Evolutionary conservation across 2,113 vertebrate species (phyloP).

Genomic region (Capreolus pygargus): DNA sequence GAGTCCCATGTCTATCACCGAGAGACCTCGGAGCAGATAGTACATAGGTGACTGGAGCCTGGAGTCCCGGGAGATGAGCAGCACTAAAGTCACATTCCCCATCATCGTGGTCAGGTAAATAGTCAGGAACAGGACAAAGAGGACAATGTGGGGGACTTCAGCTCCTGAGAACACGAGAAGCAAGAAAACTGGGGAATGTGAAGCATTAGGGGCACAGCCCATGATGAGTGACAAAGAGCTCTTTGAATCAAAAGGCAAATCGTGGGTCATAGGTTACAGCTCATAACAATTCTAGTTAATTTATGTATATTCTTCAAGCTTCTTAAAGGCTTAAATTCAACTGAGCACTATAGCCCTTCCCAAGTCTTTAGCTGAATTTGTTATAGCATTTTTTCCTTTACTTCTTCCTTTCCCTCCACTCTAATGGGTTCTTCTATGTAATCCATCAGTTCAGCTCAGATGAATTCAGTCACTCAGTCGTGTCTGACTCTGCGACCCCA

Average conservation of each 20-base stretch:
- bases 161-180: slow-evolving; percentile 41
- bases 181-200: slow-evolving; percentile 61
- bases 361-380: not conserved
- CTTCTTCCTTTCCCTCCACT: not conserved
- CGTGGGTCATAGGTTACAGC: not conserved
- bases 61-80: slow-evolving; percentile 56
- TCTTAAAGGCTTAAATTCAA: not conserved
- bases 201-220: slow-evolving; percentile 63
- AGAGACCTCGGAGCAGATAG: slow-evolving; percentile 70
- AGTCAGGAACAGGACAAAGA: slow-evolving; percentile 56
- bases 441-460: too few relatives aligned
- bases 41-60: slow-evolving; percentile 75
- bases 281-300: not conserved
- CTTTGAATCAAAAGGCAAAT: not conserved
- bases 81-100: slow-evolving; percentile 64
- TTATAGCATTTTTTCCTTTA: not conserved
- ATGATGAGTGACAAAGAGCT: not conserved
- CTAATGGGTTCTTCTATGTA: not conserved
- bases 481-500: too few relatives aligned
- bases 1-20: slow-evolving; percentile 55
- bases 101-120: slow-evolving; percentile 60
- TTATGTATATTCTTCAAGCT: not conserved
- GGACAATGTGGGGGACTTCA: not conserved
- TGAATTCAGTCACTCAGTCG: too few relatives aligned
- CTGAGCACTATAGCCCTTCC: not conserved